phyloP scores from a whole-genome alignment of 2,113 vertebrate genomes.

The Motacilla alba region DNA sequence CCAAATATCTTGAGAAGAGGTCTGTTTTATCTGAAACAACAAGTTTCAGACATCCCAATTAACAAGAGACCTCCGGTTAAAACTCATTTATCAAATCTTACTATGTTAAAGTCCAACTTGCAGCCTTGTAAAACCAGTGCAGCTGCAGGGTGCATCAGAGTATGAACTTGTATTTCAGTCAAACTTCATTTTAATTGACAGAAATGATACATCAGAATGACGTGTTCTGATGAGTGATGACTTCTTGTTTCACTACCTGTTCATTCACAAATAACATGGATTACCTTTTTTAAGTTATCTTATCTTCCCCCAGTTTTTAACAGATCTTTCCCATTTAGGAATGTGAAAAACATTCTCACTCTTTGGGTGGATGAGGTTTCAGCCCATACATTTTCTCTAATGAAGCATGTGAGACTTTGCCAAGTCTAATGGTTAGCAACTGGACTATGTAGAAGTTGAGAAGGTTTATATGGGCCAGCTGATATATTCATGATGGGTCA shows the following conservation, averaged over 20 bases:
- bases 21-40: not conserved
- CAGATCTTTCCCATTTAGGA: not conserved
- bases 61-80: not conserved
- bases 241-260: not conserved
- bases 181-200: not conserved
- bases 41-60: not conserved
- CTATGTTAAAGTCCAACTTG: not conserved
- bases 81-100: not conserved
- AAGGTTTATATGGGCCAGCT: not conserved
- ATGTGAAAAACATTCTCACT: not conserved
- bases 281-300: not conserved
- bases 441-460: not conserved
- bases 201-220: not conserved
- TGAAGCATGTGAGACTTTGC: rapidly evolving
- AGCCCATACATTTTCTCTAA: not conserved
- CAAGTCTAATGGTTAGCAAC: not conserved
- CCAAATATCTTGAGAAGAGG: not conserved
- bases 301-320: not conserved
- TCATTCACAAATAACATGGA: not conserved
- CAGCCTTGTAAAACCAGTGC: not conserved
- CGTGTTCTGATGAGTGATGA: not conserved
- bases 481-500: not conserved
- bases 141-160: not conserved
- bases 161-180: not conserved
- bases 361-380: not conserved